Conservation (phyloP, 1,140 invertebrate genomes). For the Musca domestica region DNA sequence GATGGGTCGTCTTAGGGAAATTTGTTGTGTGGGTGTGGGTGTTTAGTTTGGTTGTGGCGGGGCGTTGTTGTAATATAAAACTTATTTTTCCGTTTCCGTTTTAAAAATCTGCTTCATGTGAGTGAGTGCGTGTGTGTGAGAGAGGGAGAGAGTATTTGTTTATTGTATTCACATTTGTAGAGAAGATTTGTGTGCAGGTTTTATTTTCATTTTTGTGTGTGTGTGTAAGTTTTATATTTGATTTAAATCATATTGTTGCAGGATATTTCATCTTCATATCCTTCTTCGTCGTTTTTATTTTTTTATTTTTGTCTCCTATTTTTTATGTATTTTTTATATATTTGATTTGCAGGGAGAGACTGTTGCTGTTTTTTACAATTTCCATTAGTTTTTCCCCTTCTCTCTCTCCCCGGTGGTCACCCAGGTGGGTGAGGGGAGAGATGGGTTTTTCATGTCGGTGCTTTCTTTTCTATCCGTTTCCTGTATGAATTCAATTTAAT, state of each 20-base stretch:
- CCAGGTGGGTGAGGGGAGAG: too few species aligned
- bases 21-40: too few species aligned
- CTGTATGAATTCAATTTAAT: conserved; percentile 46
- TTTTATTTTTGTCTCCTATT: not conserved
- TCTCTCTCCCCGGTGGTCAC: not conserved
- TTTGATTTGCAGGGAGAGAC: not conserved
- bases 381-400: not conserved
- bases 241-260: conserved; percentile 19
- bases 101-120: too few species aligned
- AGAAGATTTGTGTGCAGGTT: not conserved
- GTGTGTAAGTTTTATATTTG: conserved; percentile 19
- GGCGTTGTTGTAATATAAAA: too few species aligned
- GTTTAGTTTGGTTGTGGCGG: too few species aligned
- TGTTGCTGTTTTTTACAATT: not conserved
- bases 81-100: too few species aligned
- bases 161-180: not conserved
- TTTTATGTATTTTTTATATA: not conserved
- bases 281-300: not conserved
- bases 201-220: not conserved
- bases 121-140: not conserved
- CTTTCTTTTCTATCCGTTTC: not conserved
- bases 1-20: too few species aligned
- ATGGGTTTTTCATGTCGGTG: not conserved
- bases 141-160: not conserved
- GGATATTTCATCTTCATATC: not conserved